These are phyloP conservation scores for Eumerus sabulonum DNA, from an alignment of 2,888 invertebrate genomes.

Conservation along the genomic window DNA sequence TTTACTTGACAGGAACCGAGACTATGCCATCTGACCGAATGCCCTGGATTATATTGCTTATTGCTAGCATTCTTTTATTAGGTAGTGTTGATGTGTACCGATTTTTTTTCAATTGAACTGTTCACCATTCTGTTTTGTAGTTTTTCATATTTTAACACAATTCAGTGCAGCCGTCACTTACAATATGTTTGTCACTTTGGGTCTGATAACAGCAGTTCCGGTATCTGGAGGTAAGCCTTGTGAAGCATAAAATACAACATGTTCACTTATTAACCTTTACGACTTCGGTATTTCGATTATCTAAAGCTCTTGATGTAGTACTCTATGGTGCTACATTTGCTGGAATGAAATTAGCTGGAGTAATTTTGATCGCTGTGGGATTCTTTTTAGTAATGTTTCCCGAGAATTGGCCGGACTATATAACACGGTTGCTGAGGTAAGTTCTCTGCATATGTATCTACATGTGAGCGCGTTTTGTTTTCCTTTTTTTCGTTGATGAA, in stretches of 20 bases:
- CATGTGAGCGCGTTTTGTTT: not conserved
- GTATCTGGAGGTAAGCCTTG: slow-evolving; percentile 95
- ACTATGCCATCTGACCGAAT: slow-evolving; percentile 89
- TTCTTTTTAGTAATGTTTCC: slow-evolving; percentile 97
- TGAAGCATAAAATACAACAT: not conserved
- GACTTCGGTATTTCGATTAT: not conserved
- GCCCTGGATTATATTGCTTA: slow-evolving; percentile 92
- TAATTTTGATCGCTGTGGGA: slow-evolving; percentile 93
- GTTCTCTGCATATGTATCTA: slow-evolving; percentile 74
- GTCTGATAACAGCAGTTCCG: slow-evolving; percentile 95
- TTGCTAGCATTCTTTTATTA: slow-evolving; percentile 88
- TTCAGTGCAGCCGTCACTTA: slow-evolving; percentile 96
- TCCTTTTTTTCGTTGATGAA: slow-evolving; percentile 3
- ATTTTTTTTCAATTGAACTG: not conserved
- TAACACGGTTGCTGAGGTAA: slow-evolving; percentile 92
- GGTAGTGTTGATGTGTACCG: slow-evolving; percentile 79
- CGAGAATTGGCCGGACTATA: slow-evolving; percentile 97
- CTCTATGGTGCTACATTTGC: slow-evolving; percentile 92
- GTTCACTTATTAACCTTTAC: not conserved
- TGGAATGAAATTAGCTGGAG: slow-evolving; percentile 97
- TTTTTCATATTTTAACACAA: slow-evolving; percentile 94
- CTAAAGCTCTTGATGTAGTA: slow-evolving; percentile 89
- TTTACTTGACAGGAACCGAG: slow-evolving; percentile 93
- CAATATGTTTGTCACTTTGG: slow-evolving; percentile 95
- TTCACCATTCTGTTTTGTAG: slow-evolving; percentile 80